Evolutionary conservation across 2,888 invertebrate species (phyloP).

Genomic region (Dynastes maya): DNA sequence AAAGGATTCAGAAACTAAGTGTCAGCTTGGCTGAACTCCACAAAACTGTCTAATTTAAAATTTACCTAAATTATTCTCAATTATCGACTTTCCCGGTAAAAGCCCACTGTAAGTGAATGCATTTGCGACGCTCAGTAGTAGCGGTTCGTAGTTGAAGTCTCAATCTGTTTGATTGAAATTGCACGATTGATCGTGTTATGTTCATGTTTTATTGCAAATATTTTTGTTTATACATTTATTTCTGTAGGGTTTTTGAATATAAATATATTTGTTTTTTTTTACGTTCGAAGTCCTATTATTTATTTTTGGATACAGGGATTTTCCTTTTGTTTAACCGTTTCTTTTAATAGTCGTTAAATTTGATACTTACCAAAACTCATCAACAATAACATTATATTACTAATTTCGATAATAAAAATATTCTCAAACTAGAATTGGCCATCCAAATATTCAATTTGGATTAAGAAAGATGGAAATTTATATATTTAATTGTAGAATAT

Average conservation of each 20-base stretch:
- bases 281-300: too few species aligned
- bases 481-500: too few species aligned
- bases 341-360: too few species aligned
- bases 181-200: not conserved
- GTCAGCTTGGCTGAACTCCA: slow-evolving; percentile 6
- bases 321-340: too few species aligned
- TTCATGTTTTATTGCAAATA: not conserved
- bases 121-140: not conserved
- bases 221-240: not conserved
- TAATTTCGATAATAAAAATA: too few species aligned
- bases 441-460: too few species aligned
- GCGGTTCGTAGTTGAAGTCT: slow-evolving; percentile 5
- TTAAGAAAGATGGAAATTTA: too few species aligned
- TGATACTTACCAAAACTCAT: too few species aligned
- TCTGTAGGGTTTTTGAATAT: too few species aligned
- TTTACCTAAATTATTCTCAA: slow-evolving; percentile 38
- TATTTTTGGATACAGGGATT: too few species aligned
- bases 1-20: slow-evolving; percentile 1
- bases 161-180: slow-evolving; percentile 13
- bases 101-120: not conserved
- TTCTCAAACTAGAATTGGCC: too few species aligned
- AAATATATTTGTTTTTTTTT: too few species aligned
- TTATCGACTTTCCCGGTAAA: slow-evolving; percentile 31
- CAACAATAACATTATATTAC: not conserved
- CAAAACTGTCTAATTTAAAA: slow-evolving; percentile 33